Base-by-base conservation (phyloP, 2,888 invertebrate genomes). In the Strigamia crassipes region DNA sequence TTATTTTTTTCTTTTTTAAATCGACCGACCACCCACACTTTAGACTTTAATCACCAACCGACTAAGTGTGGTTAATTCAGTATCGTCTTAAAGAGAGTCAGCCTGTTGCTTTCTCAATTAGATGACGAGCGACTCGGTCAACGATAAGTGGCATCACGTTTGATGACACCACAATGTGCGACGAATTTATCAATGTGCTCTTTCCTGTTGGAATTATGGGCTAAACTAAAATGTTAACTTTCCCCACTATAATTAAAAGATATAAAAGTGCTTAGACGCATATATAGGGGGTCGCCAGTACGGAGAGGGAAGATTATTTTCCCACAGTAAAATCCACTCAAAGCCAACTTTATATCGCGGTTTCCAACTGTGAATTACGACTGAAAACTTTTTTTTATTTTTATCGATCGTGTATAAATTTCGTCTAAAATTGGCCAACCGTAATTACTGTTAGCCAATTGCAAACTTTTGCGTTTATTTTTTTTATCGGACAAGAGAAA, bases 101-200 rank as follows among this genome's bases (percentile, higher is more conserved):
- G 56, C 18, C 18, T 1, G n/a, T 18, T 18, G 56, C 56, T 18
- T 56, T 56, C 56, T 56, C 18, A 56, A 56, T 56, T 56, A 56
- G 18, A 56, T 56, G 56, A 56, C 56, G n/a, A 56, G 56, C 56
- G 56, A 56, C 56, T 56, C 18, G 56, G 56, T 56, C 56, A 56
- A 56, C 18, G 56, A 56, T 56, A 18, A 56, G 56, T 56, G 56
- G 56, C 56, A 56, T 56, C 56, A 56, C 56, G 56, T 56, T 56
- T 56, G 56, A 56, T 56, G 56, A 56, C 56, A 56, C 56, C 56
- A 56, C 56, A 56, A 56, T 38, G 56, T 56, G 56, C 56, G 56
- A 56, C 56, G 56, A 56, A 56, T 56, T 56, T 56, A 56, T 56
- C 56, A 56, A 56, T 56, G 56, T 18, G 56, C 56, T 56, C 56